These are phyloP conservation scores for Chromoteleia sp. DNA, from an alignment of 2,888 invertebrate species.

Conservation along the genomic window DNA sequence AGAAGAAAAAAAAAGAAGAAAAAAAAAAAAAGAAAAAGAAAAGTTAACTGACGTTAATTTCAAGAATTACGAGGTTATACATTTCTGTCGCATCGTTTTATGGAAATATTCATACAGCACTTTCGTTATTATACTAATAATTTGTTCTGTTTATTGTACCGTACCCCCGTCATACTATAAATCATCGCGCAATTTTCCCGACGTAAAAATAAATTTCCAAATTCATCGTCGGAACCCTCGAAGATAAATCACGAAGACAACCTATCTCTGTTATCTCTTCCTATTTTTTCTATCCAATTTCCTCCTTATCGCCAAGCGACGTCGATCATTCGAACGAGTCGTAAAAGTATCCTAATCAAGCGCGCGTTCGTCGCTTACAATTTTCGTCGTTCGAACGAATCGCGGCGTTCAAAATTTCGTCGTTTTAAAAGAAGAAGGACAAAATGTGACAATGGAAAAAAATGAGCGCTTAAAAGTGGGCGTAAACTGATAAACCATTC, in stretches of 20 bases:
- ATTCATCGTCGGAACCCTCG: slow-evolving; percentile 14
- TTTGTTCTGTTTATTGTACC: too few relatives aligned
- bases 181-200: not conserved
- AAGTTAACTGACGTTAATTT: too few relatives aligned
- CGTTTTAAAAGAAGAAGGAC: slow-evolving; percentile 24
- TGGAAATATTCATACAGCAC: too few relatives aligned
- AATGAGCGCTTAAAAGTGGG: slow-evolving; percentile 73
- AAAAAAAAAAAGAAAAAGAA: too few relatives aligned
- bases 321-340: slow-evolving; percentile 5
- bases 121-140: too few relatives aligned
- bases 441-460: slow-evolving; percentile 29
- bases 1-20: too few relatives aligned
- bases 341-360: too few relatives aligned
- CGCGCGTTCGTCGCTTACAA: too few relatives aligned
- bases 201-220: slow-evolving; percentile 9
- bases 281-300: slow-evolving; percentile 30
- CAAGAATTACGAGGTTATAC: too few relatives aligned
- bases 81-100: too few relatives aligned
- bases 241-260: slow-evolving; percentile 26
- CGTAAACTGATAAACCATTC: slow-evolving; percentile 78
- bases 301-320: slow-evolving; percentile 8
- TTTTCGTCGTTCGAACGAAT: too few relatives aligned
- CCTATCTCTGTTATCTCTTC: slow-evolving; percentile 25
- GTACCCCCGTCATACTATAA: too few relatives aligned
- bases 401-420: slow-evolving; percentile 3